Base-by-base conservation (phyloP, 1,140 invertebrate species). In the Drosophila hydei region DNA sequence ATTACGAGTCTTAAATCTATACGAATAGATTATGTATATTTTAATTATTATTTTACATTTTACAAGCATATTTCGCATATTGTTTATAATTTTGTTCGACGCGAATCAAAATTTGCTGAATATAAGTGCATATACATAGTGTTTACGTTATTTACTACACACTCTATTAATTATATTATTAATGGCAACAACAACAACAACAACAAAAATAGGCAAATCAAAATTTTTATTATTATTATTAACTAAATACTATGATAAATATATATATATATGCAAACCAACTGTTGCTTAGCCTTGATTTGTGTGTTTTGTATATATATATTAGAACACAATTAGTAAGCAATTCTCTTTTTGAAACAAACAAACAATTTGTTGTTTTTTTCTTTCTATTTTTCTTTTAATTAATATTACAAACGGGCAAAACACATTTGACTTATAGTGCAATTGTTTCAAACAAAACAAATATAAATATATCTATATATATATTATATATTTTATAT, bases 31-130 rank as follows among this genome's bases (percentile, higher is more conserved):
- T 33, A 33, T 33, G 30, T 33, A 33, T 33, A 33, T 33, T 33
- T 33, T 33, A 33, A 33, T 33, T 11, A 33, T 33, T 11, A 11
- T 33, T 33, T 30, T 30, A 30, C 1, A 33, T 11, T 33, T 11
- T 33, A 3, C 9, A 33, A 62, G 38, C 40, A 67, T 74, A 68
- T 75, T 71, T 73, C 72, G 67, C 67, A 76, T 70, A 58, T 71
- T 73, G 79, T 77, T 79, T 84, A 8, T 67, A 79, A 70, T 79
- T 88, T 87, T 75, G 74, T 77, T 88, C 55, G 75, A 87, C 65
- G 64, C 61, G 68, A 88, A 88, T 88, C 83, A 88, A 88, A 88
- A 88, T 88, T 88, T 88, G 83, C 83, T 88, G 83, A 88, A 88
- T 87, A 70, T 81, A 87, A 87, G 81, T 84, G 81, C 80, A 84